These are phyloP conservation scores for Chironomus tentans DNA, from an alignment of 2,888 invertebrate species.

Conservation along the genomic window DNA sequence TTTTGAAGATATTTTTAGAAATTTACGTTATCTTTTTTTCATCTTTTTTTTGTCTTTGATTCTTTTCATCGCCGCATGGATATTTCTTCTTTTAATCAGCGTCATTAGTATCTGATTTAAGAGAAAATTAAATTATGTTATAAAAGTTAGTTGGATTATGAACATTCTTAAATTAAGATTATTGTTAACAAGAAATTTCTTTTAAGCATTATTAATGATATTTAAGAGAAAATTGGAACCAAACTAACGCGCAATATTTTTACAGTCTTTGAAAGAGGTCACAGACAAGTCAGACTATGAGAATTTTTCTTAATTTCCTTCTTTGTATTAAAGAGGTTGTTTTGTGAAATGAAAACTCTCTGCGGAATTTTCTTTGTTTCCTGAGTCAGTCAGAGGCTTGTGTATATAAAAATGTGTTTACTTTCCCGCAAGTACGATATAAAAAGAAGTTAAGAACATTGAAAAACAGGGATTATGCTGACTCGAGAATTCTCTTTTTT, in stretches of 20 bases:
- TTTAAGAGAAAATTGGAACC: background rate
- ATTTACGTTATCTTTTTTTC: background rate
- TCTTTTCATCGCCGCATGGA: background rate
- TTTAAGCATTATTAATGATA: too few species aligned
- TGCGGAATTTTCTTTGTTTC: constrained; percentile 8
- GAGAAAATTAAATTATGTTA: too few species aligned
- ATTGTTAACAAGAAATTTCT: too few species aligned
- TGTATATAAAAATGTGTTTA: background rate
- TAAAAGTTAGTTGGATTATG: too few species aligned
- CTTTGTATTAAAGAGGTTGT: background rate
- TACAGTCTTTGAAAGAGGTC: background rate
- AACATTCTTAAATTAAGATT: too few species aligned
- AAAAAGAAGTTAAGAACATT: background rate
- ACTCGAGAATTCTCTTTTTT: too few species aligned
- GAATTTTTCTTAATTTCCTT: background rate
- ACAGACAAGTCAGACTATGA: too few species aligned
- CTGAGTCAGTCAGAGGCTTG: background rate
- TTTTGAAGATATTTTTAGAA: constrained; percentile 6
- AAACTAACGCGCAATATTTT: background rate
- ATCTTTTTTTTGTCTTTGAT: background rate
- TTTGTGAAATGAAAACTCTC: background rate
- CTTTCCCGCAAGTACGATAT: background rate
- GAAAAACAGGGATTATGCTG: too few species aligned
- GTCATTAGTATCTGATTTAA: too few species aligned
- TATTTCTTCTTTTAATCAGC: background rate